Conservation (phyloP, 1,140 invertebrate species). For the Temnothorax nylanderi region DNA sequence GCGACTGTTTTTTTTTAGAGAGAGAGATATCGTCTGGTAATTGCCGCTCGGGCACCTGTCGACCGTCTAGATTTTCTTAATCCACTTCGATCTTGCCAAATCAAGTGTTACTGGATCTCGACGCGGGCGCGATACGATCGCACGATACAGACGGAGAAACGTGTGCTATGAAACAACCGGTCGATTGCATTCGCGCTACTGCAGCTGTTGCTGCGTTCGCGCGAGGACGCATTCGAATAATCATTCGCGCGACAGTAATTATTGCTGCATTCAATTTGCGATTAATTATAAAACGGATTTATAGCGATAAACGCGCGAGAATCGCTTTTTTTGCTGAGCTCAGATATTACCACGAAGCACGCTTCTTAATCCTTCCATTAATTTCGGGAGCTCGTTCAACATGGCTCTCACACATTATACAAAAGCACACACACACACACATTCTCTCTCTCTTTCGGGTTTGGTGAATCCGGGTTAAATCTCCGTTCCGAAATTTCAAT, state of each 20-base stretch:
- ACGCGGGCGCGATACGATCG: slow-evolving; percentile 25
- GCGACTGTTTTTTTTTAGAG: background rate
- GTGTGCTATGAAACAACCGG: slow-evolving; percentile 19
- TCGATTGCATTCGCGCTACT: background rate
- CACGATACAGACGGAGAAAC: slow-evolving; percentile 18
- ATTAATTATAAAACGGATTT: slow-evolving; percentile 55
- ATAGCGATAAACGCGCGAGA: background rate
- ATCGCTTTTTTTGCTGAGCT: background rate
- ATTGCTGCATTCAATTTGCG: slow-evolving; percentile 37
- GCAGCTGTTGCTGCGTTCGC: slow-evolving; percentile 4
- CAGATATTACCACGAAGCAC: background rate
- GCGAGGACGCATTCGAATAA: background rate
- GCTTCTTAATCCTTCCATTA: slow-evolving; percentile 47
- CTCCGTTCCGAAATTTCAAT: slow-evolving; percentile 52
- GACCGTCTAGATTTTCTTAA: slow-evolving; percentile 28
- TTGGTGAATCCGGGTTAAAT: slow-evolving; percentile 43
- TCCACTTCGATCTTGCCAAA: slow-evolving; percentile 30
- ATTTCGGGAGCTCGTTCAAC: slow-evolving; percentile 32
- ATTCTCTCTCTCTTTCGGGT: background rate
- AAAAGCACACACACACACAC: background rate
- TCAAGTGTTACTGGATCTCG: slow-evolving; percentile 16
- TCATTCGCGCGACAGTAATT: slow-evolving; percentile 29
- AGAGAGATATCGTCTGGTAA: background rate
- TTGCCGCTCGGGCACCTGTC: slow-evolving; percentile 21
- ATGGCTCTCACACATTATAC: background rate